Evolutionary conservation across 2,113 vertebrate species (phyloP).

Genomic region (Nycticryphes semicollaris): DNA sequence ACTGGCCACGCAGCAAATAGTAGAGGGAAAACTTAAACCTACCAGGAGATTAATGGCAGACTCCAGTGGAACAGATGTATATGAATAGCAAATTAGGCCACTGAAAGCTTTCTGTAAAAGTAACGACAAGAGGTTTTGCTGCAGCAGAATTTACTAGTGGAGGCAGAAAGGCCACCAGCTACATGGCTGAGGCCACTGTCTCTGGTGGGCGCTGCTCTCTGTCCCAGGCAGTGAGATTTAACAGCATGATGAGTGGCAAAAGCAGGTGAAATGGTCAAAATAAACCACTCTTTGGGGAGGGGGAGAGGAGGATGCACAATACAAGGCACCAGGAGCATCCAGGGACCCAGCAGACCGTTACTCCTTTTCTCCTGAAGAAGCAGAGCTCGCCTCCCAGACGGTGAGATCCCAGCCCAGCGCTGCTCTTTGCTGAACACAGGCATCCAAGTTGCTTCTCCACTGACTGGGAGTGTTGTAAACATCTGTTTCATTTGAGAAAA

Average conservation of each 20-base stretch:
- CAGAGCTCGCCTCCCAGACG: background rate
- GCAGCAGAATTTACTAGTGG: background rate
- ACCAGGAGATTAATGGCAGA: slow-evolving; percentile 31
- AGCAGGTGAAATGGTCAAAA: background rate
- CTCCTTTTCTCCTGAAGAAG: accelerated
- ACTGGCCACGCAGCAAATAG: background rate
- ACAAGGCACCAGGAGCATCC: background rate
- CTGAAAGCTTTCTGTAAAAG: background rate
- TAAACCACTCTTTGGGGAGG: background rate
- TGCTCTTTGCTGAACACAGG: background rate
- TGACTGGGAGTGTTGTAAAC: background rate
- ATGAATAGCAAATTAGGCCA: slow-evolving; percentile 20
- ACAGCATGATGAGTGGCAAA: background rate
- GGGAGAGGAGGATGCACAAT: background rate
- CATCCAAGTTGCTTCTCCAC: background rate
- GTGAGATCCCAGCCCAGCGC: background rate
- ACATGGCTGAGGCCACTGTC: accelerated
- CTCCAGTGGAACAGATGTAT: slow-evolving; percentile 12
- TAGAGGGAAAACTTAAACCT: background rate
- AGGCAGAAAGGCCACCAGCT: background rate
- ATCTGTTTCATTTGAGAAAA: no score
- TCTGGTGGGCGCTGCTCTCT: background rate
- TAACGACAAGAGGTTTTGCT: background rate
- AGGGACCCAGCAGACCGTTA: background rate
- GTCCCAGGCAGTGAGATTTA: background rate